Evolutionary conservation across 2,113 vertebrate genomes (phyloP).

Genomic region (Puffinus mauretanicus): DNA sequence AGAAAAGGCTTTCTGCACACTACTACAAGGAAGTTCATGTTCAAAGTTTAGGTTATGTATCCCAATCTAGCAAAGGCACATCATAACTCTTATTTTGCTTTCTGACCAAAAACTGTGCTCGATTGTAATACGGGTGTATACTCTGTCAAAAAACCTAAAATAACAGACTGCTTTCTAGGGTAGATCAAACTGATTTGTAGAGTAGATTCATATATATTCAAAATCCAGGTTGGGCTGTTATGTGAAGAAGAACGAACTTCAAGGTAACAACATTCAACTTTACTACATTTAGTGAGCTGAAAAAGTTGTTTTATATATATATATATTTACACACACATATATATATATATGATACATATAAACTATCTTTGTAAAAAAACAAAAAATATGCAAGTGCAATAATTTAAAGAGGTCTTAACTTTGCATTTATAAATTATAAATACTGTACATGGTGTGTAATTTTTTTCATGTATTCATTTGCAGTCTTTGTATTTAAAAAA

Average conservation of each 20-base stretch:
- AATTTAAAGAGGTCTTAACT: slow-evolving; percentile 82
- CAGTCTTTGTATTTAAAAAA: slow-evolving; percentile 81
- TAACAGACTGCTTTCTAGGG: not conserved
- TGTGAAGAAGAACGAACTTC: slow-evolving; percentile 56
- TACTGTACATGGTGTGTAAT: slow-evolving; percentile 84
- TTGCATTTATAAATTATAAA: slow-evolving; percentile 85
- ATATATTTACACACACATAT: slow-evolving; percentile 53
- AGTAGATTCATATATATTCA: slow-evolving; percentile 40
- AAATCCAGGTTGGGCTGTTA: slow-evolving; percentile 57
- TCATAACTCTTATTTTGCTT: slow-evolving; percentile 14
- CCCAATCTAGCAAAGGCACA: slow-evolving; percentile 18
- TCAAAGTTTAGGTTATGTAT: not conserved
- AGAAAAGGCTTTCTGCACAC: slow-evolving; percentile 24
- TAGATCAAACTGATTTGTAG: slow-evolving; percentile 19
- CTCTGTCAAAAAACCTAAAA: slow-evolving; percentile 18
- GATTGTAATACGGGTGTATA: slow-evolving; percentile 53
- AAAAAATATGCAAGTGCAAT: slow-evolving; percentile 80
- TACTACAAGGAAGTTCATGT: not conserved
- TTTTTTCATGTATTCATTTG: slow-evolving; percentile 81
- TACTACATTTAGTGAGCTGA: slow-evolving; percentile 60
- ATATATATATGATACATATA: slow-evolving; percentile 62
- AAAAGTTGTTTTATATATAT: slow-evolving; percentile 60
- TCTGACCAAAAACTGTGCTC: slow-evolving; percentile 67
- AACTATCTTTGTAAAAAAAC: slow-evolving; percentile 70
- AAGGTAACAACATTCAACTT: slow-evolving; percentile 55